Conservation (phyloP, 2,113 vertebrate species). For the Thunnus maccoyii region DNA sequence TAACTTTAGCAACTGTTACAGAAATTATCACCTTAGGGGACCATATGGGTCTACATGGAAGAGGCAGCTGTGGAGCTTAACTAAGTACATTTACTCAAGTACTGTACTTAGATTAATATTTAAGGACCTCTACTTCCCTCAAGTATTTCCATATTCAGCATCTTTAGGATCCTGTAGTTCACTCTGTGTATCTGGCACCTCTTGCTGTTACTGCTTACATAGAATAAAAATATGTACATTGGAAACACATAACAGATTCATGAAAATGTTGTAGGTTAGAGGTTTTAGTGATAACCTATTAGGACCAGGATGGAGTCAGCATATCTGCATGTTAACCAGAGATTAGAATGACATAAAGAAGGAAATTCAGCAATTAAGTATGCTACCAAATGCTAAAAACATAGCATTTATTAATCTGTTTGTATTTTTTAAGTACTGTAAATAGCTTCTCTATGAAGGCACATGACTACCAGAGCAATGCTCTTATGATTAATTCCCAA, state of each 20-base stretch:
- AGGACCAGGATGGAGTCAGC: background rate
- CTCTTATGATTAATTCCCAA: background rate
- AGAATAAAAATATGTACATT: background rate
- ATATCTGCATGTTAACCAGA: background rate
- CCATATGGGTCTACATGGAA: slow-evolving; percentile 33
- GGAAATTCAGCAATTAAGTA: background rate
- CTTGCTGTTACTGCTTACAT: background rate
- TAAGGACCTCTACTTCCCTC: slow-evolving; percentile 54
- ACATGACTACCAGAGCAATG: background rate
- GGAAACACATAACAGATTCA: background rate
- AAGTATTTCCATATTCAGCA: slow-evolving; percentile 69
- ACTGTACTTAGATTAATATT: slow-evolving; percentile 74
- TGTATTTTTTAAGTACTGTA: background rate
- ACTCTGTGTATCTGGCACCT: background rate
- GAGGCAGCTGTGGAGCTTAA: slow-evolving; percentile 46
- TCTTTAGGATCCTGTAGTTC: slow-evolving; percentile 47
- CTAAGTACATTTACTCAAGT: slow-evolving; percentile 61
- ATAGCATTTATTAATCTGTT: background rate
- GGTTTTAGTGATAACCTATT: background rate
- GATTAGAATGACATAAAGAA: no score
- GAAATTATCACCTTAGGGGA: slow-evolving; percentile 64
- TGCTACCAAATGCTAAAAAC: background rate
- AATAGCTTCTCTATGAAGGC: background rate
- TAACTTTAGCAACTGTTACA: slow-evolving; percentile 66
- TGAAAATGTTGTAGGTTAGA: background rate